Base-by-base conservation (phyloP, 2,888 invertebrate genomes). In the Tetragonula carbonaria region DNA sequence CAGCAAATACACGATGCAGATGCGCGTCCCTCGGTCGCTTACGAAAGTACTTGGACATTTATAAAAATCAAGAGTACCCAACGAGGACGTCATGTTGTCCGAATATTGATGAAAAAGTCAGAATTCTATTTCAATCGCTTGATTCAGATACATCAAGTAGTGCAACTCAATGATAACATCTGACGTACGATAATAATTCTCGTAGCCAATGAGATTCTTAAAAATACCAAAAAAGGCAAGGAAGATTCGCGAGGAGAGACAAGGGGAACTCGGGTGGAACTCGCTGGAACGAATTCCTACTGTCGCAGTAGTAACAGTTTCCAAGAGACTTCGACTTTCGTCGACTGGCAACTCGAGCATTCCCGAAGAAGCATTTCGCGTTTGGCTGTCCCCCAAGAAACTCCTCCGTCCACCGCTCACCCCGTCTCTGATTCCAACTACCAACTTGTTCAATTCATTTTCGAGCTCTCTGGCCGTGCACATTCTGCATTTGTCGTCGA, bases 391-490 rank as follows among this genome's bases (percentile, higher is more conserved):
- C 74, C 74, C 65, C 84, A 82, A 74, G 71, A 85, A 55, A 66
- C 79, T 78, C 83, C 74, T 80, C 82, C 86, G 84, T 83, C 84
- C 82, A 79, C 78, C 72, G 74, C 71, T 85, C 84, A 88, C 87
- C 86, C 88, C 88, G 89, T 88, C 88, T 86, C 88, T 86, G 87
- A 88, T 80, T 84, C 82, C 86, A 66, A 51, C 73, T 74, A 89
- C 73, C 72, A 89, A 91, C 89, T 90, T 90, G 38, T 82, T 83
- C 87, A 82, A 91, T 90, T 90, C 87, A 86, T 91, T 88, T 86
- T 74, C 66, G 59, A 68, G 18, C 76, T 45, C 76, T 45, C 8
- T 45, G 45, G 8, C 50, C 62, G 50, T 71, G 33, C 62, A 57
- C 55, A 63, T 68, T 45, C 45, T 45, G 45, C 45, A 62, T 57